Conservation (phyloP, 64 coral and sea anemone species). For the Anthopleura sola region DNA sequence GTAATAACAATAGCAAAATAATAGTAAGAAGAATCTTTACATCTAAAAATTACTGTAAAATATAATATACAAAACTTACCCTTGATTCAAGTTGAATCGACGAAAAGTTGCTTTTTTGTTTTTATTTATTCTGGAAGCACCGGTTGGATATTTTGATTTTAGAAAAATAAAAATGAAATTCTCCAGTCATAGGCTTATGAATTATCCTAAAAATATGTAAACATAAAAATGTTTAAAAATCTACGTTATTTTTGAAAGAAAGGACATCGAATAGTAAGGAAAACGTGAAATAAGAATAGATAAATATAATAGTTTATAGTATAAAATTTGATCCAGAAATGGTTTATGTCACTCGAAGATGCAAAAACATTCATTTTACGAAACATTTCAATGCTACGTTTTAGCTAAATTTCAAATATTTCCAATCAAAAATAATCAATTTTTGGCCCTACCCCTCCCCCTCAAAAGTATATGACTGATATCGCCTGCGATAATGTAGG, state of each 20-base stretch:
- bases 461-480: background rate
- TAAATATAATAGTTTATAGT: too few species aligned
- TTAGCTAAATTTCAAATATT: background rate
- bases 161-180: background rate
- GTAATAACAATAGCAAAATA: background rate
- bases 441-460: background rate
- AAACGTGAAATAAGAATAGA: background rate
- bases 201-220: constrained; percentile 6
- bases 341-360: too few species aligned
- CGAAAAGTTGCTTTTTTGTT: background rate
- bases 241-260: background rate
- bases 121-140: background rate
- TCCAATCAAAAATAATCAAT: background rate
- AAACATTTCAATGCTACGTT: too few species aligned
- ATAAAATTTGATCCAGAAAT: too few species aligned
- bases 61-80: background rate
- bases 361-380: too few species aligned
- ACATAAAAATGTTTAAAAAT: background rate
- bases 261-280: background rate
- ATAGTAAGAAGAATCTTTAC: background rate
- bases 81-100: background rate
- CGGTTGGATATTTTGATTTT: constrained; percentile 11
- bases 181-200: constrained; percentile 1
- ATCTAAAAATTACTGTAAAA: background rate
- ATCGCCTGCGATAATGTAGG: background rate